Conservation (phyloP, 2,888 invertebrate genomes). For the Girardia tigrina region DNA sequence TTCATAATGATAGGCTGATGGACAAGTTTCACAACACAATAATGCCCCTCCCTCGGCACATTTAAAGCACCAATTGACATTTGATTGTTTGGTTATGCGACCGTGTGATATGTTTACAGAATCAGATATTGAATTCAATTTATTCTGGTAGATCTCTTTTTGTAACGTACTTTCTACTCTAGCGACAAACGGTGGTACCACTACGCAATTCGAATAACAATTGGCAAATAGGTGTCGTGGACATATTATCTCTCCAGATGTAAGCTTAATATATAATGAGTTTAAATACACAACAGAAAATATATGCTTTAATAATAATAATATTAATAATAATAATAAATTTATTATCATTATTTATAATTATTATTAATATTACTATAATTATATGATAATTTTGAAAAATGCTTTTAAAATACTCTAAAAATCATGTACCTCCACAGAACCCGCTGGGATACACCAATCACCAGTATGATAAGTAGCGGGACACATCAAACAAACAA, state of each 20-base stretch:
- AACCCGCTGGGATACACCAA: background rate
- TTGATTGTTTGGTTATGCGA: background rate
- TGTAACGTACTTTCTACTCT: background rate
- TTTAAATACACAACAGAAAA: too few relatives aligned
- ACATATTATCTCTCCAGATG: background rate
- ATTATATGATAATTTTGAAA: too few relatives aligned
- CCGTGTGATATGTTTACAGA: background rate
- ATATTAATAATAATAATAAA: too few relatives aligned
- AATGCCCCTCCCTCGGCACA: background rate
- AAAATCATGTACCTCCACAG: too few relatives aligned
- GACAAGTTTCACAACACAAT: conserved; percentile 2
- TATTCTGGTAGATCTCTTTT: background rate
- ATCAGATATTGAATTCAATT: background rate
- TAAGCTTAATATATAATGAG: too few relatives aligned
- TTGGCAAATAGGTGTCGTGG: background rate
- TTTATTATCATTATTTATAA: too few relatives aligned
- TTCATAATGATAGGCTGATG: background rate
- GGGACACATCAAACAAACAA: conserved; percentile 6
- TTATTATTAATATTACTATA: too few relatives aligned
- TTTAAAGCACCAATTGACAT: conserved; percentile 12
- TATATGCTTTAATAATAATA: too few relatives aligned
- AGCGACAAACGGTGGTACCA: background rate
- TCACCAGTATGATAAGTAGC: background rate
- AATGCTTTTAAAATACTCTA: too few relatives aligned
- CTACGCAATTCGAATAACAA: background rate